Conservation (phyloP, 1,140 invertebrate species). For the Drosophila sp. region DNA sequence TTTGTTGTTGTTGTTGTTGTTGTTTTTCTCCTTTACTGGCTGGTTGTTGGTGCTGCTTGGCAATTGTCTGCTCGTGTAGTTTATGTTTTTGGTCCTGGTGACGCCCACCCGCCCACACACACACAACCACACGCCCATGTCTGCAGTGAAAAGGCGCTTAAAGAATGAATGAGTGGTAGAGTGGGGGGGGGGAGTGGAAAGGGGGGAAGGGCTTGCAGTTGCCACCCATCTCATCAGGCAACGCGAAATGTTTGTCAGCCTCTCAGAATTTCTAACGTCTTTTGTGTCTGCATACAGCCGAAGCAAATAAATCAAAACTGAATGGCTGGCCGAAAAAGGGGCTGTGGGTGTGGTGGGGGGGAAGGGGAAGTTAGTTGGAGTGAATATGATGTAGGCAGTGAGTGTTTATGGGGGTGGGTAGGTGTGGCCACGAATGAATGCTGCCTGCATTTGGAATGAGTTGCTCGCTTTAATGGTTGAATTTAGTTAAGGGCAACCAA, state of each 20-base stretch:
- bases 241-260: slow-evolving; percentile 40
- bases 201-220: slow-evolving; percentile 6
- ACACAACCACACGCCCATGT: slow-evolving; percentile 13
- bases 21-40: background rate
- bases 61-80: slow-evolving; percentile 74
- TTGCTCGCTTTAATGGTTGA: background rate
- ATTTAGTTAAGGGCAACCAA: background rate
- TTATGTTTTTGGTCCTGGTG: slow-evolving; percentile 48
- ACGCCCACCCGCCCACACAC: slow-evolving; percentile 30
- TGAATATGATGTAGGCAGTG: slow-evolving; percentile 27
- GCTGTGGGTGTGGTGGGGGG: background rate
- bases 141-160: slow-evolving; percentile 56
- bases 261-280: slow-evolving; percentile 43
- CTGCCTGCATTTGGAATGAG: slow-evolving; percentile 3
- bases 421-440: background rate
- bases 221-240: slow-evolving; percentile 70
- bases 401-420: slow-evolving; percentile 6
- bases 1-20: background rate
- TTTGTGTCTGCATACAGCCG: slow-evolving; percentile 60
- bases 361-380: slow-evolving; percentile 31
- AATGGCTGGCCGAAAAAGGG: slow-evolving; percentile 15
- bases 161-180: slow-evolving; percentile 15
- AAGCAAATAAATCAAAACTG: slow-evolving; percentile 74
- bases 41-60: slow-evolving; percentile 15
- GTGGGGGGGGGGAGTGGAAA: background rate